Evolutionary conservation across 2,797 vertebrate species (phyloP).

Genomic region (Schizothorax lantsangensis): DNA sequence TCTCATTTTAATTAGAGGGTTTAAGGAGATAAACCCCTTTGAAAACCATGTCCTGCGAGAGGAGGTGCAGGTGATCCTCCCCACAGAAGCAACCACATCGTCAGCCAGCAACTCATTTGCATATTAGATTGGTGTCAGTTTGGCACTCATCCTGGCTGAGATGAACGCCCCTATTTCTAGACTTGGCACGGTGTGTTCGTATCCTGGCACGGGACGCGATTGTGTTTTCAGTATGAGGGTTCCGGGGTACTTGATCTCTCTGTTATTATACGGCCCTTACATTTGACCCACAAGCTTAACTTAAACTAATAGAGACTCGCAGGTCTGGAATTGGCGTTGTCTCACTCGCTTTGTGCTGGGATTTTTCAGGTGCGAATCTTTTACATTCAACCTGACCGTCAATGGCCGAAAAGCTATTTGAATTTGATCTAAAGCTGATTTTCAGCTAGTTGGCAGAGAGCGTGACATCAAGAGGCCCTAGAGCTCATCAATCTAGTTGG

Average conservation of each 20-base stretch:
- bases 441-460: constrained; percentile 36
- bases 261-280: constrained; percentile 40
- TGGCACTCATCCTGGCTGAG: constrained; percentile 80
- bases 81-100: constrained; percentile 81
- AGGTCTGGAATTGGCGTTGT: background rate
- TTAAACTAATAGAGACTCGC: constrained; percentile 6
- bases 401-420: background rate
- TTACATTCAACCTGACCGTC: background rate
- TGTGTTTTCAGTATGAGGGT: constrained; percentile 50
- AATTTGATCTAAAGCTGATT: constrained; percentile 22
- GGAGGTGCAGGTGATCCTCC: constrained; percentile 89
- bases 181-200: constrained; percentile 58
- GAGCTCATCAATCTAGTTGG: constrained; percentile 60
- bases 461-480: constrained; percentile 46
- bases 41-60: constrained; percentile 87
- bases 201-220: constrained; percentile 51
- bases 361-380: background rate
- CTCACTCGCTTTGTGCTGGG: background rate
- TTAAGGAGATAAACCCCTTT: constrained; percentile 94
- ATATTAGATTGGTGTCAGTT: constrained; percentile 85
- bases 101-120: constrained; percentile 84
- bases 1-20: constrained; percentile 96
- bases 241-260: constrained; percentile 41
- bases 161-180: constrained; percentile 61
- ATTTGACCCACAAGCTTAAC: constrained; percentile 33